These are phyloP conservation scores for Phallusia fumigata DNA, from an alignment of 23 tunicate genomes.

Conservation along the genomic window DNA sequence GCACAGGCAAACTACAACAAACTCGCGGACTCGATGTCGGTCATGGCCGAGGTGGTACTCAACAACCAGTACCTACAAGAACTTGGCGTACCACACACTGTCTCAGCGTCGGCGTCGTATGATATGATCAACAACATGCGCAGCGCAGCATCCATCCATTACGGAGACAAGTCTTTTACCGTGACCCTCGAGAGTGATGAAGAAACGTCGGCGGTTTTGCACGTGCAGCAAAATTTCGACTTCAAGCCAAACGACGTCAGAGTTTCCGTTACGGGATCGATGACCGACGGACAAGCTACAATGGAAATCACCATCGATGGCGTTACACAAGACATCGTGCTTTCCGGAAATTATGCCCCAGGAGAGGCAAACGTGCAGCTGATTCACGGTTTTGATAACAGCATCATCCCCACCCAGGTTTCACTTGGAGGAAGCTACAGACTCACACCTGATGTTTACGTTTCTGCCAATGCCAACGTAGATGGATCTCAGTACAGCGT, in stretches of 20 bases:
- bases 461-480: constrained; percentile 24
- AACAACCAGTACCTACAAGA: constrained; percentile 20
- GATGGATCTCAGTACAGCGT: constrained; percentile 33
- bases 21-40: not conserved
- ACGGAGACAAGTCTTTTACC: constrained; percentile 33
- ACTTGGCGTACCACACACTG: constrained; percentile 31
- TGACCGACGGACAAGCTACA: constrained; percentile 1
- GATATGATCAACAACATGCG: constrained; percentile 20
- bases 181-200: constrained; percentile 18
- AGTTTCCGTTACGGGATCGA: constrained; percentile 6
- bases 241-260: constrained; percentile 10
- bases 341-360: constrained; percentile 22
- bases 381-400: constrained; percentile 30
- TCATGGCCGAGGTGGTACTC: constrained; percentile 8
- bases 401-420: constrained; percentile 4
- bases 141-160: not conserved
- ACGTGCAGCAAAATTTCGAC: constrained; percentile 25
- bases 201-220: constrained; percentile 19
- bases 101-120: constrained; percentile 11
- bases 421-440: constrained; percentile 27
- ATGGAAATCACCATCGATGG: constrained; percentile 33
- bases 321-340: constrained; percentile 14
- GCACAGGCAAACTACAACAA: constrained; percentile 18
- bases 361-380: constrained; percentile 14
- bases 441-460: constrained; percentile 30